Percentiles rank a stretch among this genome's conserved stretches.
Conservation (phyloP, 2,888 invertebrate genomes). For the Diogma glabrata region DNA sequence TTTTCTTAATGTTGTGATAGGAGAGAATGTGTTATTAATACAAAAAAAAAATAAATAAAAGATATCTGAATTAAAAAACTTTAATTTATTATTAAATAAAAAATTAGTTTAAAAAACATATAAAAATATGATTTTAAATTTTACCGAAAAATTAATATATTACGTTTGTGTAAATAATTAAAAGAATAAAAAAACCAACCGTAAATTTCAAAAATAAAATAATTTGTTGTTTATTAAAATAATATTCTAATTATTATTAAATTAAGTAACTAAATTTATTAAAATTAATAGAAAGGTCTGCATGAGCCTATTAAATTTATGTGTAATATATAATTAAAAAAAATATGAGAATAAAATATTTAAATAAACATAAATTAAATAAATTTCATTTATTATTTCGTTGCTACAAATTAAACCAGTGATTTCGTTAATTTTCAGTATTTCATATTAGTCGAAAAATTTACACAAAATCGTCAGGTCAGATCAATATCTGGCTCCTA, state of each 20-base stretch:
- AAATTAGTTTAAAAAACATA: neutral
- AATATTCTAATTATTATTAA: neutral
- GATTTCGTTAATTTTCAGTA: no score
- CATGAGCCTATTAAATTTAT: slow-evolving; percentile 8
- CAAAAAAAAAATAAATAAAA: neutral
- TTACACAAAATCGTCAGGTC: no score
- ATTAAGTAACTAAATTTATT: slow-evolving; percentile 1
- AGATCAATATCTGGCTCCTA: no score
- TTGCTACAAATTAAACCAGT: no score
- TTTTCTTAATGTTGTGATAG: slow-evolving; percentile 9
- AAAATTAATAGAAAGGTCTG: slow-evolving; percentile 7
- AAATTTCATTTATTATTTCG: no score
- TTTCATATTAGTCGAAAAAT: no score
- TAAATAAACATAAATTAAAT: no score
- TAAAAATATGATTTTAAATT: no score
- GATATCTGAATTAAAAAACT: no score
- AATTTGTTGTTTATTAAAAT: slow-evolving; percentile 5
- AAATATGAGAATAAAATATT: no score
- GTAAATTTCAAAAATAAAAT: neutral
- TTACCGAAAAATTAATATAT: neutral
- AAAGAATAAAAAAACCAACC: neutral
- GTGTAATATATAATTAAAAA: neutral
- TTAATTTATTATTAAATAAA: no score
- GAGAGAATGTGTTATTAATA: slow-evolving; percentile 2
- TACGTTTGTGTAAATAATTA: slow-evolving; percentile 8